Base-by-base conservation (phyloP, 2,113 vertebrate genomes). In the Oreochromis niloticus region DNA sequence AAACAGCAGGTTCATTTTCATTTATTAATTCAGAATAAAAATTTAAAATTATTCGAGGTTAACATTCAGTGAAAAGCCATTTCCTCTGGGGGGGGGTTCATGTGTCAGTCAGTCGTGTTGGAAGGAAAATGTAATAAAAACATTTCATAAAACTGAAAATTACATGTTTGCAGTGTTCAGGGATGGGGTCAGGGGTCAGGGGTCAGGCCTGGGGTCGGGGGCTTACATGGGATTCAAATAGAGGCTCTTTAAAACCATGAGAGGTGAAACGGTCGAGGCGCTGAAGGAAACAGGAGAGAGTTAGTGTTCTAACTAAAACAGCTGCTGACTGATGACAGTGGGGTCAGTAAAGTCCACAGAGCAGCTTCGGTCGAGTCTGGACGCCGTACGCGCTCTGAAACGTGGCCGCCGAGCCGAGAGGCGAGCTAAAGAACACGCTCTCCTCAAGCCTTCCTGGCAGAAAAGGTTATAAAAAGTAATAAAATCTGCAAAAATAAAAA, bases 1-100 rank as follows among this genome's bases (percentile, higher is more conserved):
- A 66, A 9, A 4, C 36, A 16, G 22, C 46, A 79, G 82, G 41
- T 86, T 88, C 4, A 82, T 75, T 80, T 30, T 41, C 1, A 0
- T 92, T 92, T 90, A 88, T 89, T 92, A 66, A 2, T 43, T 81
- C 63, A 89, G 57, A 88, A 61, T 83, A 91, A 68, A 43, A 2
- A 39, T 32, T 16, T 85, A 82, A 87, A 90, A 92, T 84, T 61
- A 82, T 84, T 14, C n/a, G 4, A 71, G 39, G 12, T 85, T 82
- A 73, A 82, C 80, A 71, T 56, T 61, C 12, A 84, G 10, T 39
- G n/a, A 41, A 56, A 63, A 83, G 30, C 3, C 2, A 9, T n/a
- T 57, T 78, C 17, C 36, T 5, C 5, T 6, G 6, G 61, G 3
- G 17, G 24, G 2, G 24, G 12, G 14, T 66, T 13, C 34, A 13